phyloP scores from a whole-genome alignment of 2,888 invertebrate species.

The Pseudococcus longispinus region DNA sequence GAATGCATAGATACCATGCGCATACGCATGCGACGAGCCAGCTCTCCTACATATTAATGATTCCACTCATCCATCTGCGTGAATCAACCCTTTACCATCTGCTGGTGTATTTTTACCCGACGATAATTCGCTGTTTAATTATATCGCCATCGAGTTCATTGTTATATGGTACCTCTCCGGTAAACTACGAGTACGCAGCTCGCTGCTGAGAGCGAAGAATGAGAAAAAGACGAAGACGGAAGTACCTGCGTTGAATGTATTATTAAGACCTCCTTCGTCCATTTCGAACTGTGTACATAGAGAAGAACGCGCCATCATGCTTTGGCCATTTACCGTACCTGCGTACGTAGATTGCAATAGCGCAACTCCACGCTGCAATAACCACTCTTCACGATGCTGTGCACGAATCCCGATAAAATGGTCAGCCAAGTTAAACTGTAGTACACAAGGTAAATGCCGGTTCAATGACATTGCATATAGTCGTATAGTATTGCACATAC shows the following conservation, averaged over 20 bases:
- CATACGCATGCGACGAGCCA: background rate
- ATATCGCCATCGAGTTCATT: background rate
- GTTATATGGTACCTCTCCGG: background rate
- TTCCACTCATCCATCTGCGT: background rate
- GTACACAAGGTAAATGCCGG: conserved; percentile 21
- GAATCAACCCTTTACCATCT: background rate
- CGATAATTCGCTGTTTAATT: background rate
- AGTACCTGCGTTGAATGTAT: conserved; percentile 38
- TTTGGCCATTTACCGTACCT: background rate
- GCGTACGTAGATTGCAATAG: background rate
- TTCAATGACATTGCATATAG: conserved; percentile 32
- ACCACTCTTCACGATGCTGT: conserved; percentile 20
- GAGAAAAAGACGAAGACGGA: conserved; percentile 1
- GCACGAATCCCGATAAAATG: conserved; percentile 38
- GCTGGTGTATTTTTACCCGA: background rate
- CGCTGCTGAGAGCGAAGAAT: background rate
- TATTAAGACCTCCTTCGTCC: conserved; percentile 43
- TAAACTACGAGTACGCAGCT: background rate
- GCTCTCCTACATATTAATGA: background rate
- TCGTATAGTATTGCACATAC: conserved; percentile 21
- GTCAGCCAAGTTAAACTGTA: conserved; percentile 38
- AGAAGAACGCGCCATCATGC: conserved; percentile 21
- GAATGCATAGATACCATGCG: background rate
- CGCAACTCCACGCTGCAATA: background rate
- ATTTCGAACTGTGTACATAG: background rate